Evolutionary conservation across 2,888 invertebrate genomes (phyloP).

Genomic region (Acanthosoma haemorrhoidale): DNA sequence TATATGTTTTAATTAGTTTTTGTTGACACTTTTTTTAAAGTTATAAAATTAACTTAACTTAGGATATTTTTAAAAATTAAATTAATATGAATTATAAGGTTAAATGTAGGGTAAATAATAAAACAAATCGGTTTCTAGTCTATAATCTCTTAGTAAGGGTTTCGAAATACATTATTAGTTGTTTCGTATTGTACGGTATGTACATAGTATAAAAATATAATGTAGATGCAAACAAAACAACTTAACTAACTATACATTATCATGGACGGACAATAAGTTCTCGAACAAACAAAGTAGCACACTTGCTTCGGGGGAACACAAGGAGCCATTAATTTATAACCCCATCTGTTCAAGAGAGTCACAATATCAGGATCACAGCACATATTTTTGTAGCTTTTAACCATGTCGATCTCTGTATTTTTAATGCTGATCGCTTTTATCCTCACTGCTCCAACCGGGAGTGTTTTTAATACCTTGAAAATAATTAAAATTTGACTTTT

Average conservation of each 20-base stretch:
- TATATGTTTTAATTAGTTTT: too few relatives aligned
- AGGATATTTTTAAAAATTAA: too few relatives aligned
- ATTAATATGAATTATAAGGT: too few relatives aligned
- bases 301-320: background rate
- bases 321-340: conserved; percentile 14
- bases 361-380: conserved; percentile 24
- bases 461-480: conserved; percentile 52
- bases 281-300: conserved; percentile 32
- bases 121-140: too few relatives aligned
- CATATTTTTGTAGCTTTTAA: conserved; percentile 10
- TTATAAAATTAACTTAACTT: too few relatives aligned
- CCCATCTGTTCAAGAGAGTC: conserved; percentile 26
- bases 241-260: conserved; percentile 1
- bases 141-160: too few relatives aligned
- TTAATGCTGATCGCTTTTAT: conserved; percentile 47
- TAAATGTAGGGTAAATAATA: too few relatives aligned
- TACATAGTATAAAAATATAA: background rate
- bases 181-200: background rate
- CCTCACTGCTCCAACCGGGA: conserved; percentile 53
- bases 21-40: too few relatives aligned
- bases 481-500: background rate
- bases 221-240: background rate
- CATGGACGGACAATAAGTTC: conserved; percentile 16
- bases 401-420: background rate
- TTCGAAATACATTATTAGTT: too few relatives aligned